These are phyloP conservation scores for Phyllostomus hastatus DNA, from an alignment of 2,113 vertebrate genomes.

Conservation along the genomic window DNA sequence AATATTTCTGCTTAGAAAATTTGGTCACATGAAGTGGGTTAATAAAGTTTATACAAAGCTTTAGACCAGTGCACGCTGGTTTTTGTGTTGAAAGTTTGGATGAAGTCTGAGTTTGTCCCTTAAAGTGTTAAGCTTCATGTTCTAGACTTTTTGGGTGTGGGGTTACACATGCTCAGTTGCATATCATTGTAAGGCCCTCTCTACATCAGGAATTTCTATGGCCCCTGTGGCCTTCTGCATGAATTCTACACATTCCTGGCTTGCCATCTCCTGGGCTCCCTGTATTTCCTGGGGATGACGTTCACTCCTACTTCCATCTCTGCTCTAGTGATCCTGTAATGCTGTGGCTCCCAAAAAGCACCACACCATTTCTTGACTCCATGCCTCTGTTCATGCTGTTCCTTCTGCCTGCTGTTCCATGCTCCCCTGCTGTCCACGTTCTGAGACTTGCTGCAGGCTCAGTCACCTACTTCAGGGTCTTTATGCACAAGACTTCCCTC, in stretches of 20 bases:
- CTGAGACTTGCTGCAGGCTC: background rate
- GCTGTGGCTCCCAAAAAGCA: accelerated
- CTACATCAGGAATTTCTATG: background rate
- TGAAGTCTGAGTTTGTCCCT: background rate
- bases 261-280: background rate
- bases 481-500: background rate
- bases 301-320: background rate
- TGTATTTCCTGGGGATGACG: background rate
- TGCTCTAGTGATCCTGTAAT: background rate
- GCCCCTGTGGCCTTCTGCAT: background rate
- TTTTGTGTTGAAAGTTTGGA: background rate
- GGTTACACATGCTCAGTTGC: background rate
- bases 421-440: background rate
- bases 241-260: background rate
- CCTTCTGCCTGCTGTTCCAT: background rate
- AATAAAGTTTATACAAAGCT: background rate
- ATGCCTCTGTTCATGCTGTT: background rate
- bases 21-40: background rate
- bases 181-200: background rate
- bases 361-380: background rate
- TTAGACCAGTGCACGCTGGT: background rate
- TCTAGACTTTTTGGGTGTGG: background rate
- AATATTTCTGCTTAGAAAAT: background rate
- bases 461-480: too few relatives aligned
- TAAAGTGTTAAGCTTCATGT: background rate